These are phyloP conservation scores for Drosophila conformis DNA, from an alignment of 2,888 invertebrate genomes.

Conservation along the genomic window DNA sequence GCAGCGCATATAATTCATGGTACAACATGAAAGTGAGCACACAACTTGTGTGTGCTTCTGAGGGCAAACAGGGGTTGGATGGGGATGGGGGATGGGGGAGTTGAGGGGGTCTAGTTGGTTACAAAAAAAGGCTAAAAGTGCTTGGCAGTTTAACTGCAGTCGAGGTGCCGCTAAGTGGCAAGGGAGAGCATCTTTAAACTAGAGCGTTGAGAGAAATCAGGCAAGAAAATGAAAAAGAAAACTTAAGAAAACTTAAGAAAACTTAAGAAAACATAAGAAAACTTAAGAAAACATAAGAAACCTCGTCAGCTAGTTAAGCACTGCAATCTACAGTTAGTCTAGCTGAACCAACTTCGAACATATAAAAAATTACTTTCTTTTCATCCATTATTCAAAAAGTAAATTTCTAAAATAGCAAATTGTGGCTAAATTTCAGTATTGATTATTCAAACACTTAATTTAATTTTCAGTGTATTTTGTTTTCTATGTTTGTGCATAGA, in stretches of 20 bases:
- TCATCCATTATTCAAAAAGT: not conserved
- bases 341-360: not conserved
- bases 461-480: not conserved
- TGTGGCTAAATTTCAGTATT: not conserved
- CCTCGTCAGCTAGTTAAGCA: not conserved
- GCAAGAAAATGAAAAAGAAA: not conserved
- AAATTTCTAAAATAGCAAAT: not conserved
- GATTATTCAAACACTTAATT: not conserved
- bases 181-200: constrained; percentile 20
- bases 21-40: constrained; percentile 60
- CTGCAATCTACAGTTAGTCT: not conserved
- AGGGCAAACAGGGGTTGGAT: not conserved
- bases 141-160: constrained; percentile 64
- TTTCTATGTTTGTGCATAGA: not conserved
- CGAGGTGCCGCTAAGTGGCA: constrained; percentile 42
- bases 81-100: fast-evolving
- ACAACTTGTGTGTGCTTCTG: constrained; percentile 17
- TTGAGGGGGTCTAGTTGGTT: not conserved
- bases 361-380: not conserved
- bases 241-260: not conserved
- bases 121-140: constrained; percentile 53
- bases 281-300: not conserved
- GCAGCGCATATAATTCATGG: constrained; percentile 76
- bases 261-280: not conserved
- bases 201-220: constrained; percentile 40